These are phyloP conservation scores for Gymnarchus niloticus DNA, from an alignment of 2,113 vertebrate species.

Conservation along the genomic window DNA sequence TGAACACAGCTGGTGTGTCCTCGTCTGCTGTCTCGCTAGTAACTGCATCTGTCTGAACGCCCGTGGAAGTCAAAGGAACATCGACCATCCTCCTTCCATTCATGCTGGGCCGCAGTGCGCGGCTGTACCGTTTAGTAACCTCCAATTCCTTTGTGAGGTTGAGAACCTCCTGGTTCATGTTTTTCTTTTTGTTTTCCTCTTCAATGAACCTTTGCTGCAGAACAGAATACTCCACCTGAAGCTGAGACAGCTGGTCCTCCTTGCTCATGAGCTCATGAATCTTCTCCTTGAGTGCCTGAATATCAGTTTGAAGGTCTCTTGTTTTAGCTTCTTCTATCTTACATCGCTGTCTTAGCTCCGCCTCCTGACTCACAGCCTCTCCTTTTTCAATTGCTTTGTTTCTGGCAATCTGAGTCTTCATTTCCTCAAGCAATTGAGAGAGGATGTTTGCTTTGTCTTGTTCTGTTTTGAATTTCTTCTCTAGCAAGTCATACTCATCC, in stretches of 20 bases:
- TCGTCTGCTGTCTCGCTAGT: conserved; percentile 66
- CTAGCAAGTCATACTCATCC: conserved; percentile 86
- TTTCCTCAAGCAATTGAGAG: conserved; percentile 80
- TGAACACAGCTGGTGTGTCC: conserved; percentile 85
- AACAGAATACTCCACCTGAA: conserved; percentile 80
- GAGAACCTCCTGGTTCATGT: conserved; percentile 74
- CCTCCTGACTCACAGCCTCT: conserved; percentile 75
- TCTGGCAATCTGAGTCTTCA: conserved; percentile 79
- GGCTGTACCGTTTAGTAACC: conserved; percentile 79
- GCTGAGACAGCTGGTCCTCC: conserved; percentile 90
- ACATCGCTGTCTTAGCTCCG: conserved; percentile 74
- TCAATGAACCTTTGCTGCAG: conserved; percentile 81
- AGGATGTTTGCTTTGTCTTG: conserved; percentile 87
- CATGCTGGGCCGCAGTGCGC: conserved; percentile 76
- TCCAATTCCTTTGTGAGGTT: conserved; percentile 80
- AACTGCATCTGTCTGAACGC: conserved; percentile 77
- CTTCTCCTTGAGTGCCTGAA: conserved; percentile 91
- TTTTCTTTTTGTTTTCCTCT: conserved; percentile 79
- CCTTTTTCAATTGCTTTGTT: conserved; percentile 89
- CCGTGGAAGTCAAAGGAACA: conserved; percentile 76
- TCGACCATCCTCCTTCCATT: conserved; percentile 82
- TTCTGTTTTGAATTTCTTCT: conserved; percentile 86
- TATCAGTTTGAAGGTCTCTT: conserved; percentile 77
- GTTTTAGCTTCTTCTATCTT: conserved; percentile 79
- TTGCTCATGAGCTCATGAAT: conserved; percentile 96